phyloP scores from a whole-genome alignment of 53 echinoderm and acorn worm genomes.

The Crossaster papposus region DNA sequence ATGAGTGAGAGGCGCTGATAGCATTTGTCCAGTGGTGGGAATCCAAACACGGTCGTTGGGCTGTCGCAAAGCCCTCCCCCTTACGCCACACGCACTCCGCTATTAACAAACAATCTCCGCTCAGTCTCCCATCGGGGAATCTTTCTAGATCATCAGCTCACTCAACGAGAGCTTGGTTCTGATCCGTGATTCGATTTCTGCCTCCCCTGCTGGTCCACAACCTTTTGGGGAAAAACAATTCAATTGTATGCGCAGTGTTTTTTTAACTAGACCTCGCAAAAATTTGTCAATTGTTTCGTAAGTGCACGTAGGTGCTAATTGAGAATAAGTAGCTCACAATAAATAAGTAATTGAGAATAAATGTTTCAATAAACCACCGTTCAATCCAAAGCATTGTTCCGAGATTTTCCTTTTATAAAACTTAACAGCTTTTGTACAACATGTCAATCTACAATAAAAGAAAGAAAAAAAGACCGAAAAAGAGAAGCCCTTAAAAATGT shows the following conservation, averaged over 20 bases:
- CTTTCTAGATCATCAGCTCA: conserved; percentile 46
- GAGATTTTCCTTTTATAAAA: too few species aligned
- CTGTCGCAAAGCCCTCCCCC: background rate
- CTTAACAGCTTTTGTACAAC: too few species aligned
- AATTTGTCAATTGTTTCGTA: too few species aligned
- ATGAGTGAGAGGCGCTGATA: background rate
- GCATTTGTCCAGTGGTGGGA: conserved; percentile 7
- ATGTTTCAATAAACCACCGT: too few species aligned
- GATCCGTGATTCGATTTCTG: conserved; percentile 10
- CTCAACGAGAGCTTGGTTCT: background rate
- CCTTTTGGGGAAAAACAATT: background rate
- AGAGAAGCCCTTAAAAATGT: background rate
- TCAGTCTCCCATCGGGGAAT: background rate
- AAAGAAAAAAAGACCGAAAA: background rate
- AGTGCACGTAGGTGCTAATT: too few species aligned
- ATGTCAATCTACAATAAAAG: too few species aligned
- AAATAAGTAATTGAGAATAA: too few species aligned
- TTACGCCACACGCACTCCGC: background rate
- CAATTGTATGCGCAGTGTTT: background rate
- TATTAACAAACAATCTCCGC: conserved; percentile 11
- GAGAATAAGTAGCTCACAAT: too few species aligned
- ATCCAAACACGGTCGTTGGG: background rate
- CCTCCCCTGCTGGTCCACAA: background rate
- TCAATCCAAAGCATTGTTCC: too few species aligned
- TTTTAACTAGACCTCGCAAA: too few species aligned